Conservation (phyloP, 1,140 invertebrate species). For the Pygmarrhopalites habei region DNA sequence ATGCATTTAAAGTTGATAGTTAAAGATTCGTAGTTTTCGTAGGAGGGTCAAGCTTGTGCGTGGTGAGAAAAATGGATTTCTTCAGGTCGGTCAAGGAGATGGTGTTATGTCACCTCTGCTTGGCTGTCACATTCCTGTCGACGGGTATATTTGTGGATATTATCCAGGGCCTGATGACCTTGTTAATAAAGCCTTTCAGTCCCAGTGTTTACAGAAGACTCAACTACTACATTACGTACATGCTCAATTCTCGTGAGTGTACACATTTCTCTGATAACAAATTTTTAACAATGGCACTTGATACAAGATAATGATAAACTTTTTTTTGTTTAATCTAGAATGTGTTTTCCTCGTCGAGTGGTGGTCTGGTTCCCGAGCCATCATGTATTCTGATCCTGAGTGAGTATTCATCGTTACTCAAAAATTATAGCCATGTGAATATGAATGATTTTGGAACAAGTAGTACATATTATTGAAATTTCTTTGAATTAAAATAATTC, state of each 20-base stretch:
- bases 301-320: conserved; percentile 11
- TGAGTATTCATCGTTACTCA: too few species aligned
- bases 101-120: conserved; percentile 62
- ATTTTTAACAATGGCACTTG: too few species aligned
- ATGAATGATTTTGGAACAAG: too few species aligned
- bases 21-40: too few species aligned
- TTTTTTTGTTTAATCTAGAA: conserved; percentile 56
- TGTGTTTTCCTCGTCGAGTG: conserved; percentile 85
- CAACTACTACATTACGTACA: conserved; percentile 84
- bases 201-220: conserved; percentile 74
- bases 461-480: too few species aligned
- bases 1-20: too few species aligned
- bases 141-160: conserved; percentile 82
- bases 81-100: conserved; percentile 32
- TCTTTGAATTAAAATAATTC: too few species aligned
- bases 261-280: not conserved
- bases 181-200: conserved; percentile 64
- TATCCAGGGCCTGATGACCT: conserved; percentile 66
- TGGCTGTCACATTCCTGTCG: conserved; percentile 81
- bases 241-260: conserved; percentile 78
- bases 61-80: too few species aligned
- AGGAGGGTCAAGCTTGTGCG: too few species aligned
- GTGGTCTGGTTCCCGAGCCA: conserved; percentile 73
- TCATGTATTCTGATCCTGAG: conserved; percentile 68
- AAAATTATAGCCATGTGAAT: too few species aligned